Base-by-base conservation (phyloP, 2,797 vertebrate genomes). In the Psittacula derbiana region DNA sequence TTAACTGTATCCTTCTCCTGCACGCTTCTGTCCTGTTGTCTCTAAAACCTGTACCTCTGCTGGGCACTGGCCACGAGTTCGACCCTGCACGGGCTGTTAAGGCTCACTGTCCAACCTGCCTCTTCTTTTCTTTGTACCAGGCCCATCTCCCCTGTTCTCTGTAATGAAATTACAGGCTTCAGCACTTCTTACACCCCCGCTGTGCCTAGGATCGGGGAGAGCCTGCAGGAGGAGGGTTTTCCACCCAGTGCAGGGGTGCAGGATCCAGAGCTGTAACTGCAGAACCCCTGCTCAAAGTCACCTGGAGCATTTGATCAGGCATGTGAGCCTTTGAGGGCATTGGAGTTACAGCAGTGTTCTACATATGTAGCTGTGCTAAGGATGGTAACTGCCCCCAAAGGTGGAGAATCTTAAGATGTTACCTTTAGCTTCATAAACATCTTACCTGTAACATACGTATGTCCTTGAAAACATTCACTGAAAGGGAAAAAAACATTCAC, bases 111-210 rank as follows among this genome's bases (percentile, higher is more conserved):
- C 24, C 44, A 50, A 8, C 21, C 21, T 86, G 14, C 27, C 11
- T 52, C 50, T 58, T 66, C n/a, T 79, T 66, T 53, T 67, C 28
- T 24, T 52, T 76, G 65, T 40, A 43, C 21, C 28, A 11, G 17
- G 11, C 57, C 40, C 40, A 17, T 41, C 13, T 46, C 30, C 72
- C 21, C 33, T 47, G 8, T 16, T 27, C 40, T 40, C n/a, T 46
- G 52, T 16, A 66, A 23, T 58, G 31, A 58, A 80, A 76, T 17
- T 12, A 41, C 85, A 62, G 24, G 38, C 38, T 70, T 72, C 49
- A 21, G 17, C 28, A 8, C 23, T 53, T 47, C 38, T 31, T 28
- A 27, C 19, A 73, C 14, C 7, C 2, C 0, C 4, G 1, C 10
- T 23, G 23, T 33, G 50, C 27, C 30, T 41, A 44, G 66, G 52